Evolutionary conservation across 2,797 vertebrate genomes (phyloP).

Genomic region (Sebastes variabilis): DNA sequence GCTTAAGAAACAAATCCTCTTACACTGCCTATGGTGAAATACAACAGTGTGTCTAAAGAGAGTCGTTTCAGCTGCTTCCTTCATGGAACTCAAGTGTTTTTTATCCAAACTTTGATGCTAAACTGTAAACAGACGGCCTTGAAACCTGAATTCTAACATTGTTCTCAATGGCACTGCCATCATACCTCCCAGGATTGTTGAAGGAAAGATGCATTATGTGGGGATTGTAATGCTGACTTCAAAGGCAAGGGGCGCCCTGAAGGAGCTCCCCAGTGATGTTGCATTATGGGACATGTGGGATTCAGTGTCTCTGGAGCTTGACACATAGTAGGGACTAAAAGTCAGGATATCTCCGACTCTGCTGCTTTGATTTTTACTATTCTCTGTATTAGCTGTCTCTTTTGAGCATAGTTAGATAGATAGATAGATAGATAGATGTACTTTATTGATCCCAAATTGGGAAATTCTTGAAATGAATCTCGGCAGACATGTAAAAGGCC

Average conservation of each 20-base stretch:
- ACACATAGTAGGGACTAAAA: not conserved
- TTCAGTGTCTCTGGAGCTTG: not conserved
- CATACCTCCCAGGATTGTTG: not conserved
- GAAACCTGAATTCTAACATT: not conserved
- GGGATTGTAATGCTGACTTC: not conserved
- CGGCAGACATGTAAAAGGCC: not conserved
- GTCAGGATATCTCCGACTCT: not conserved
- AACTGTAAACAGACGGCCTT: slow-evolving; percentile 16
- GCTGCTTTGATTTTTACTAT: not conserved
- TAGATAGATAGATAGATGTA: no score
- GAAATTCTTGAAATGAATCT: not conserved
- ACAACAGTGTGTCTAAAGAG: not conserved
- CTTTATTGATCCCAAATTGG: no score
- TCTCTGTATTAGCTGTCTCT: not conserved
- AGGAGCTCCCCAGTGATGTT: not conserved
- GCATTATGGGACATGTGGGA: not conserved
- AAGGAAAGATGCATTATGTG: not conserved
- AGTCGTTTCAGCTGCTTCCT: slow-evolving; percentile 6
- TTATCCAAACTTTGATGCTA: not conserved
- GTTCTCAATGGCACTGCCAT: not conserved
- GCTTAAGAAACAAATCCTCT: not conserved
- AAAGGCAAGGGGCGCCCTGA: not conserved
- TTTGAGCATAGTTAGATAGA: not conserved
- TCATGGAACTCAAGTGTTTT: not conserved
- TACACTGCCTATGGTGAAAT: not conserved